A percentile compares a stretch with the other conserved stretches of the same genome.
phyloP scores from a whole-genome alignment of 2,888 invertebrate species.

The Eurytoma adleriae region DNA sequence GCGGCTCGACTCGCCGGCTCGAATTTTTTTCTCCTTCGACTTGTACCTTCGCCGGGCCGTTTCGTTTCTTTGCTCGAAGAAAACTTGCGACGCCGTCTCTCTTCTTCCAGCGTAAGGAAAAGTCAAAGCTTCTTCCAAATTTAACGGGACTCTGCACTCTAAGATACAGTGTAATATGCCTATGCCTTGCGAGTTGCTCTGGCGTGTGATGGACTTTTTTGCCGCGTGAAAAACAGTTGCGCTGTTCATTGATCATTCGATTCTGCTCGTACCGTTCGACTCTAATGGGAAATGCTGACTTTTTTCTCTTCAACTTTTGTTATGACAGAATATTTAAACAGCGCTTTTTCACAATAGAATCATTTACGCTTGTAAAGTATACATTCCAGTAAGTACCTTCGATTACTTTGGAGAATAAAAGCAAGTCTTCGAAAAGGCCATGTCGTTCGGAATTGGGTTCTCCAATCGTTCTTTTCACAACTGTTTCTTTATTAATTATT shows the following conservation, averaged over 20 bases:
- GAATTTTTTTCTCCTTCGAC: too few species aligned
- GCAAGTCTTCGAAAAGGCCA: too few species aligned
- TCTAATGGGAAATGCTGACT: neutral
- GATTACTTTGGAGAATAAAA: neutral
- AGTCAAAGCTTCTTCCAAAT: too few species aligned
- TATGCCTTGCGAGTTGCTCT: conserved; percentile 39
- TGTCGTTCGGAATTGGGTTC: too few species aligned
- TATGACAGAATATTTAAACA: too few species aligned
- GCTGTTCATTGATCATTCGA: neutral
- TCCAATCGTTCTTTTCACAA: too few species aligned
- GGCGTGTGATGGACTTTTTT: conserved; percentile 33
- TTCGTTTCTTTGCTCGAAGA: too few species aligned
- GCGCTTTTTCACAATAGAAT: neutral
- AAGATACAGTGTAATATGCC: conserved; percentile 35
- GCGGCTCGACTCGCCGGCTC: neutral
- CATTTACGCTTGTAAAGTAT: neutral
- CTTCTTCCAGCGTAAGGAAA: too few species aligned
- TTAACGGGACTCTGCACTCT: neutral
- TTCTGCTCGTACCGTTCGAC: neutral
- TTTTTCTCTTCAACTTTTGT: too few species aligned
- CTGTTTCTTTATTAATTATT: too few species aligned
- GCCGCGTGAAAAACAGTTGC: conserved; percentile 4
- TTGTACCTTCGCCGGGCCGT: too few species aligned
- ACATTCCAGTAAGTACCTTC: neutral
- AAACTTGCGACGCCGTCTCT: too few species aligned